Evolutionary conservation across 2,797 vertebrate species (phyloP), one percentile per base, ranked within the genome.

Genomic region (Parambassis ranga): DNA sequence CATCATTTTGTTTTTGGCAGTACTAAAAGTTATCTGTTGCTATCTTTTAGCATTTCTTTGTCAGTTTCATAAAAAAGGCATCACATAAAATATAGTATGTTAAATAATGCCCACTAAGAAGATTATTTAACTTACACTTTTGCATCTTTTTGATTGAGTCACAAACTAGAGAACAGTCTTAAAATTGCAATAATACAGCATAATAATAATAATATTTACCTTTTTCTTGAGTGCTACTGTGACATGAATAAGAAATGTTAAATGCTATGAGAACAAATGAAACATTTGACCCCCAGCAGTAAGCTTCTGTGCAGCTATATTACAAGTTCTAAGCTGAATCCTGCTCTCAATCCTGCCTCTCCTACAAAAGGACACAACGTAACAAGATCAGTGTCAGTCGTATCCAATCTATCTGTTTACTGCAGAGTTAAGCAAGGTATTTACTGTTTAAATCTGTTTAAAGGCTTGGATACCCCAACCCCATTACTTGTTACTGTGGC

Each of bases 361-460:
- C 38, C 60, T 64, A 42, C 64, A 30, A 77, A 61, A 79, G 73
- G 57, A 83, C 65, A 50, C 48, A 32, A 66, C 61, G 53, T 87
- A 85, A 87, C 14, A 22, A 85, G 82, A 87, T 86, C 73, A 87
- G 67, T 28, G 52, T 62, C 52, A 47, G 63, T 59, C 28, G 24
- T 47, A 75, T 78, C 71, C 70, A 38, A 65, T 80, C 61, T 78
- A 79, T 76, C 68, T 71, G 65, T 84, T 86, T 83, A 83, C 71
- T 24, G 16, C 32, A 51, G 72, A 76, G 49, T 80, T 85, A 81
- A 85, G 78, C 37, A 42, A 75, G 60, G 77, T 76, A 69, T 81
- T 77, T 79, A 81, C 52, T 9, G 65, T 55, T 56, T 70, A 75
- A 84, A 87, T 84, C 75, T 81, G 53, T 77, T 79, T 70, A 78